phyloP scores from a whole-genome alignment of 1,140 invertebrate genomes.

The honey bee (Apis mellifera) region DNA sequence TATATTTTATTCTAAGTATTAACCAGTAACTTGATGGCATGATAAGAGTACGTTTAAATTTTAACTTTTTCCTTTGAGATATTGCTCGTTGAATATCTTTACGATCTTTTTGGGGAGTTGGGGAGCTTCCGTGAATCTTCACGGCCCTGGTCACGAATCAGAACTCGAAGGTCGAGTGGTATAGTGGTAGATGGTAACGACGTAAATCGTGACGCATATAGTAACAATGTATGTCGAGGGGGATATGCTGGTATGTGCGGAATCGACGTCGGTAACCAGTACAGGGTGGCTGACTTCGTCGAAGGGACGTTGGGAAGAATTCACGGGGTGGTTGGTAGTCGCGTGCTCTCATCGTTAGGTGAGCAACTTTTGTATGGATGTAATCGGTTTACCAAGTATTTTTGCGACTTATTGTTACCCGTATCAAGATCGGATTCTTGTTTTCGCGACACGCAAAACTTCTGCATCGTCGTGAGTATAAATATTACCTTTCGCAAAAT shows the following conservation, averaged over 20 bases:
- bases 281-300: constrained; percentile 29
- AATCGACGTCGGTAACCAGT: constrained; percentile 56
- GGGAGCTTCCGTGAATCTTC: constrained; percentile 7
- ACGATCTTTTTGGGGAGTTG: neutral
- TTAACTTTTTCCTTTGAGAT: neutral
- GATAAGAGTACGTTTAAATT: neutral
- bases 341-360: constrained; percentile 70
- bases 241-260: constrained; percentile 55
- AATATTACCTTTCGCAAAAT: constrained; percentile 6
- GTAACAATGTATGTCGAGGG: neutral
- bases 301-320: constrained; percentile 41
- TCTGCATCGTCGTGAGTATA: constrained; percentile 41
- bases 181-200: constrained; percentile 43
- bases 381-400: constrained; percentile 53
- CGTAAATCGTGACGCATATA: constrained; percentile 44
- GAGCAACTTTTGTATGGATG: constrained; percentile 64
- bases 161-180: constrained; percentile 57
- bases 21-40: neutral
- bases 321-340: constrained; percentile 66
- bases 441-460: constrained; percentile 46
- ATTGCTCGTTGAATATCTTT: neutral
- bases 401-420: constrained; percentile 26
- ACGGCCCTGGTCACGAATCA: constrained; percentile 50
- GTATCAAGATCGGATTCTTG: neutral
- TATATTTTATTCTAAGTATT: neutral